Conservation (phyloP, 1,140 invertebrate species). For the Triops cancriformis region DNA sequence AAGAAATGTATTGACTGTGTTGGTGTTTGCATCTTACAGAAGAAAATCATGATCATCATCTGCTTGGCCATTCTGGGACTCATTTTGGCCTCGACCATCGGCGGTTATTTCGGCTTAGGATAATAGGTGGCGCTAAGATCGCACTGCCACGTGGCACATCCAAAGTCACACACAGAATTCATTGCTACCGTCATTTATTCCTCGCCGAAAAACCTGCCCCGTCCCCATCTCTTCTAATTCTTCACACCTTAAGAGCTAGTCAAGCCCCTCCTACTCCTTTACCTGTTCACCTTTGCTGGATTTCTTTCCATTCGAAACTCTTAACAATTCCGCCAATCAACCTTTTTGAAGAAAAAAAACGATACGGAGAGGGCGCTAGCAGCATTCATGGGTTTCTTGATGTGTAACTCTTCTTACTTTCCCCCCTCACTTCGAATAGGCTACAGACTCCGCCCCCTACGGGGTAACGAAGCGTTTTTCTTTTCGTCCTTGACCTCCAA, state of each 20-base stretch:
- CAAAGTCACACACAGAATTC: neutral
- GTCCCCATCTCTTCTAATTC: neutral
- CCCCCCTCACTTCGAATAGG: neutral
- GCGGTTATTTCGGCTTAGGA: conserved; percentile 53
- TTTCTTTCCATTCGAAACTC: neutral
- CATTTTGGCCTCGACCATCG: conserved; percentile 65
- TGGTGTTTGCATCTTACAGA: conserved; percentile 59
- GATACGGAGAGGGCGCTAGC: neutral
- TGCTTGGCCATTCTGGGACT: conserved; percentile 84
- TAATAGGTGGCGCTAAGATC: conserved; percentile 23
- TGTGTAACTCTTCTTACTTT: neutral
- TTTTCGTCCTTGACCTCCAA: neutral
- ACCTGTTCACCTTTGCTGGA: conserved; percentile 1
- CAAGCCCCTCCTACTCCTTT: neutral
- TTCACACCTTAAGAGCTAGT: neutral
- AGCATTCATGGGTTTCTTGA: too few species aligned
- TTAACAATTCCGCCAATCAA: neutral
- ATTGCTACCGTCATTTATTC: neutral
- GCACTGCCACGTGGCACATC: neutral
- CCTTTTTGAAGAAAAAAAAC: neutral
- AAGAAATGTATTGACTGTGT: neutral
- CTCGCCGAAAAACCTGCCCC: neutral
- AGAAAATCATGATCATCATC: conserved; percentile 98
- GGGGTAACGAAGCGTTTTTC: neutral
- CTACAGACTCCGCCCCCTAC: neutral